Evolutionary conservation across 2,888 invertebrate species (phyloP).

Genomic region (Atrina japonica): DNA sequence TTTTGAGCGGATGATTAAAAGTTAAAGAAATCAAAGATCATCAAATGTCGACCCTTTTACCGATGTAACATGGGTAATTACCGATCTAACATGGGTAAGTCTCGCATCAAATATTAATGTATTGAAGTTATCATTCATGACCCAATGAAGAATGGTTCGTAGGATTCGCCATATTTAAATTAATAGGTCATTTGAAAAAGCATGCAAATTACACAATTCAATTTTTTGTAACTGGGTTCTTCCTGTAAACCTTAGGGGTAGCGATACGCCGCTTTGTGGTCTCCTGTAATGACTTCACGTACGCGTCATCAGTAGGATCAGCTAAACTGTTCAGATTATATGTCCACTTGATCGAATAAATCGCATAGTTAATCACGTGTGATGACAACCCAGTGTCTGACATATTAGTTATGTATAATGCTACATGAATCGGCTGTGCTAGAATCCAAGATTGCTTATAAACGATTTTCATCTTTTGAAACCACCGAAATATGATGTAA

Average conservation of each 20-base stretch:
- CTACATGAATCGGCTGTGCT: slow-evolving; percentile 30
- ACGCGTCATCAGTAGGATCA: slow-evolving; percentile 30
- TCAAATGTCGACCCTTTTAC: no score
- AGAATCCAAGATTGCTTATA: slow-evolving; percentile 16
- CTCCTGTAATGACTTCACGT: slow-evolving; percentile 25
- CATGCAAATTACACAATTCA: slow-evolving; percentile 24
- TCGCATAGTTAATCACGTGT: slow-evolving; percentile 19
- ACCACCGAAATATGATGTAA: slow-evolving; percentile 16
- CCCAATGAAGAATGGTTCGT: no score
- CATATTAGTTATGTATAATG: slow-evolving; percentile 34
- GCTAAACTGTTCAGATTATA: slow-evolving; percentile 7
- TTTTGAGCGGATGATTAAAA: no score
- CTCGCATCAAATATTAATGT: no score
- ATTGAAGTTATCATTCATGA: no score
- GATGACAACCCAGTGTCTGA: slow-evolving; percentile 26
- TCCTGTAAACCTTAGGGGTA: slow-evolving; percentile 20
- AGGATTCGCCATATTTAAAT: no score
- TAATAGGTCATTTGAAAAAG: neutral
- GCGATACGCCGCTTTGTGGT: slow-evolving; percentile 25
- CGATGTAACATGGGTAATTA: no score
- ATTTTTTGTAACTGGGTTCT: slow-evolving; percentile 23
- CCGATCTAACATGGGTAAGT: no score
- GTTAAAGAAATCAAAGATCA: no score
- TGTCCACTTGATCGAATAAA: slow-evolving; percentile 42
- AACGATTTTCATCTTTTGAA: slow-evolving; percentile 27